Evolutionary conservation across 2,888 invertebrate species (phyloP).

Genomic region (Synergus umbraculus): DNA sequence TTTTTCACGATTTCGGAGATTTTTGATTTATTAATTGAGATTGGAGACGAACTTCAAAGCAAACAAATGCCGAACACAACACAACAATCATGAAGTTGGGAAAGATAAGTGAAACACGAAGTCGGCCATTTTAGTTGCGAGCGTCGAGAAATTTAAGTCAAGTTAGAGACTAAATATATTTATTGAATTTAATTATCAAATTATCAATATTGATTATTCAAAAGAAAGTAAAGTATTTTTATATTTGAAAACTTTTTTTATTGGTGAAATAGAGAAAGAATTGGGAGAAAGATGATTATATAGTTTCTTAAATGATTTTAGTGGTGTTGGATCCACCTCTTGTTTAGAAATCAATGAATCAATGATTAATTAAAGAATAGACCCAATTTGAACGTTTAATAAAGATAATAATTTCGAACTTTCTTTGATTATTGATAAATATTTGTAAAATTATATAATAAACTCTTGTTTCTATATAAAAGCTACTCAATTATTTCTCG

Average conservation of each 20-base stretch:
- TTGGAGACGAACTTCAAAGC: conserved; percentile 75
- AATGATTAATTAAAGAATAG: neutral
- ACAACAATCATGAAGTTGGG: conserved; percentile 76
- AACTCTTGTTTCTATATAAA: too few species aligned
- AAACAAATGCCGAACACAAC: conserved; percentile 75
- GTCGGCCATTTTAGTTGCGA: conserved; percentile 61
- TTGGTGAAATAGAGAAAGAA: too few species aligned
- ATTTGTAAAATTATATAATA: neutral
- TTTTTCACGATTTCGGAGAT: neutral
- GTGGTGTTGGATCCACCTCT: too few species aligned
- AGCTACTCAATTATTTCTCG: neutral
- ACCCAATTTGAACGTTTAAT: neutral
- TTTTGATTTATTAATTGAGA: conserved; percentile 37
- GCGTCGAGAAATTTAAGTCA: neutral
- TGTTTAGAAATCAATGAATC: neutral
- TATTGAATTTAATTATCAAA: neutral
- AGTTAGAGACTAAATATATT: neutral
- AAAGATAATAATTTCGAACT: too few species aligned
- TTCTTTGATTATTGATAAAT: neutral
- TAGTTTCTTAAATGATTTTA: too few species aligned
- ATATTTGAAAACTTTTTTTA: too few species aligned
- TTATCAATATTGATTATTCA: too few species aligned
- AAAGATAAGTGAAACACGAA: conserved; percentile 63
- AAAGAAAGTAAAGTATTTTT: too few species aligned
- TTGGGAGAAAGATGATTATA: too few species aligned